A percentile compares a stretch with the other conserved stretches of the same genome.
Conservation (phyloP, 2,797 vertebrate species). For the Hypotaenidia okinawae region DNA sequence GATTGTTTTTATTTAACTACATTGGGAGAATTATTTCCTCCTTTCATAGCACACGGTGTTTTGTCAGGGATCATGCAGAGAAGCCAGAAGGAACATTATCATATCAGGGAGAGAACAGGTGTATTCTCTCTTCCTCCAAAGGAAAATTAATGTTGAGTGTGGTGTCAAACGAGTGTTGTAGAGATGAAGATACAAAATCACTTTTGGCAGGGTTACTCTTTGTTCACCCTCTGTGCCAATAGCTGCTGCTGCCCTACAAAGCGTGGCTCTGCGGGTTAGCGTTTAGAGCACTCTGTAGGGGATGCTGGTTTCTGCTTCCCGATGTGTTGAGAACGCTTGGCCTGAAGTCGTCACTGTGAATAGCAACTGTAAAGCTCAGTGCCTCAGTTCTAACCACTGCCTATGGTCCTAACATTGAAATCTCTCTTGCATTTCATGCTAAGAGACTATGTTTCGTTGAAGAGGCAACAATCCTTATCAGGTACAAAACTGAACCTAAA, state of each 20-base stretch:
- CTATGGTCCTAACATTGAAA: background rate
- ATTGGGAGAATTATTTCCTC: background rate
- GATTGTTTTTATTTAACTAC: background rate
- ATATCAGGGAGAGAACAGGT: slow-evolving; percentile 4
- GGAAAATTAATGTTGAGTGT: background rate
- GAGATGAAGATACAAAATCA: background rate
- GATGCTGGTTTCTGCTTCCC: background rate
- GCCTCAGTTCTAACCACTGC: background rate
- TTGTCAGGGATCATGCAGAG: background rate
- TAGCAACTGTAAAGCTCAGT: background rate
- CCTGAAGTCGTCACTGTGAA: background rate
- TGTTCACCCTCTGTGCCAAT: background rate
- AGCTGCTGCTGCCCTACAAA: background rate
- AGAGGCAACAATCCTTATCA: background rate
- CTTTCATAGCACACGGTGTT: background rate
- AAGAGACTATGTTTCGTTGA: background rate
- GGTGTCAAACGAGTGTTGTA: background rate
- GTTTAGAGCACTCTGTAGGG: background rate
- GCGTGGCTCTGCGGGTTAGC: background rate
- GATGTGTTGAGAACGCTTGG: background rate
- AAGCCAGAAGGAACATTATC: slow-evolving; percentile 29
- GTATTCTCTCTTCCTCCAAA: background rate
- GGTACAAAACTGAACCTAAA: background rate
- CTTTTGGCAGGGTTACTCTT: background rate
- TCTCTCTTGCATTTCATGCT: background rate